phyloP scores from a whole-genome alignment of 1,140 invertebrate species.

The Gerris buenoi region DNA sequence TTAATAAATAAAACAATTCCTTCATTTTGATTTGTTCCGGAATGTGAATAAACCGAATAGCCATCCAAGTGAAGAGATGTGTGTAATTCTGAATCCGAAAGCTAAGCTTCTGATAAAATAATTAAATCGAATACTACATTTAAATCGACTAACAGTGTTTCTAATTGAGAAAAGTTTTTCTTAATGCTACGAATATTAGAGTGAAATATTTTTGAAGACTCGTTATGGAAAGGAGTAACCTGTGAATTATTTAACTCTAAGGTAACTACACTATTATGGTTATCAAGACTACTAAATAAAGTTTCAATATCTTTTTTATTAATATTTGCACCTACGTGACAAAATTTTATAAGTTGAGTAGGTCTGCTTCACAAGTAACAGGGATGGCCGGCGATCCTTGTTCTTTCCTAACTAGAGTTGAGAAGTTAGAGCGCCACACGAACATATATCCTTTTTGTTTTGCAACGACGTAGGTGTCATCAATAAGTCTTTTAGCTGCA shows the following conservation, averaged over 20 bases:
- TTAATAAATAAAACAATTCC: no score
- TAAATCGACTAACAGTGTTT: background rate
- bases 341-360: background rate
- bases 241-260: background rate
- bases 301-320: no score
- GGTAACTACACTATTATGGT: background rate
- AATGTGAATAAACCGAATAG: no score
- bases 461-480: background rate
- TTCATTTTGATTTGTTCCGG: no score
- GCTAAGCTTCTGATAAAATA: background rate
- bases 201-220: background rate
- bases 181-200: background rate
- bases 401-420: background rate
- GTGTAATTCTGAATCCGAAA: no score
- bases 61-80: no score
- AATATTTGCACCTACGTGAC: background rate
- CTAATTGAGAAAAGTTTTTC: background rate
- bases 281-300: background rate
- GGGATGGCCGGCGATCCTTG: background rate
- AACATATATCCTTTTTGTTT: background rate
- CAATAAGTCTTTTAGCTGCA: background rate
- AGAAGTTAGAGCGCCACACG: background rate
- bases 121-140: background rate
- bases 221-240: background rate
- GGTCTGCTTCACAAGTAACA: background rate